Evolutionary conservation across 2,113 vertebrate genomes (phyloP).

Genomic region (Calidris pygmaea): DNA sequence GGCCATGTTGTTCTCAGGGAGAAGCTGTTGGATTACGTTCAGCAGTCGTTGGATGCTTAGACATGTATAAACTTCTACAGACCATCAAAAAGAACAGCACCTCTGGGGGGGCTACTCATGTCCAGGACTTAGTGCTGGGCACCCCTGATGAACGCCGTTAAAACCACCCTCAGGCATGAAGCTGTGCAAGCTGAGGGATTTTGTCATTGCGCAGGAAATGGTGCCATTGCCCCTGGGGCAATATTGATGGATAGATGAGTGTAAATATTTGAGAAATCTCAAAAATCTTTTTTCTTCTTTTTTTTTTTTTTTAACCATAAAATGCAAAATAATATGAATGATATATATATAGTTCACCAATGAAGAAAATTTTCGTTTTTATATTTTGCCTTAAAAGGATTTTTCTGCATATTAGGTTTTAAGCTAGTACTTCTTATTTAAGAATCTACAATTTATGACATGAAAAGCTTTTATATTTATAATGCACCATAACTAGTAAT

Average conservation of each 20-base stretch:
- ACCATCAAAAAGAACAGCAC: neutral
- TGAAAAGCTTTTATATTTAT: slow-evolving; percentile 67
- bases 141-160: neutral
- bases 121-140: neutral
- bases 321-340: neutral
- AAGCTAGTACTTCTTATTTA: slow-evolving; percentile 60
- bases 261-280: neutral
- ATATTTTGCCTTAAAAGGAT: slow-evolving; percentile 41
- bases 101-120: neutral
- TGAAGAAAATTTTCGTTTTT: neutral
- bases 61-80: neutral
- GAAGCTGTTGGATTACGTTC: neutral
- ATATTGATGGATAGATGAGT: neutral
- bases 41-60: neutral
- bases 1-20: neutral
- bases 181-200: neutral
- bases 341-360: neutral
- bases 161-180: neutral
- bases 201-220: neutral
- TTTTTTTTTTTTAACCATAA: neutral
- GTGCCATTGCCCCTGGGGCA: neutral
- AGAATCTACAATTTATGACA: slow-evolving; percentile 57
- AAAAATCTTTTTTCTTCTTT: neutral
- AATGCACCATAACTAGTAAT: slow-evolving; percentile 57
- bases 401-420: slow-evolving; percentile 51